These are phyloP conservation scores for Neodontobutis hainanensis DNA, from an alignment of 2,113 vertebrate species.

Conservation along the genomic window DNA sequence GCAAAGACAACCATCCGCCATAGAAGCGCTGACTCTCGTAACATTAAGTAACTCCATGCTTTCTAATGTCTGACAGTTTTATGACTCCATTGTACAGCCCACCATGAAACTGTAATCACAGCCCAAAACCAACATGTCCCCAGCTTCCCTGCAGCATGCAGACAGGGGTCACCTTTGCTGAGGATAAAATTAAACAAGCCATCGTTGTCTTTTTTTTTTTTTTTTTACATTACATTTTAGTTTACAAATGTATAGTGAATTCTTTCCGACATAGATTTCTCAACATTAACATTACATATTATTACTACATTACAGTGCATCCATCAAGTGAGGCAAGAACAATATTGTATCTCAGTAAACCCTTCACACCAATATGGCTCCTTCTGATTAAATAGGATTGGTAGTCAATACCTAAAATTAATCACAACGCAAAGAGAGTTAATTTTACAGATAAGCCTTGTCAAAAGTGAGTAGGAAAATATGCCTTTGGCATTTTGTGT, in stretches of 20 bases:
- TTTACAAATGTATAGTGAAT: too few species aligned
- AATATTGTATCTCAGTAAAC: constrained; percentile 18
- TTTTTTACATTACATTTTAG: too few species aligned
- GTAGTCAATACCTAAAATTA: constrained; percentile 27
- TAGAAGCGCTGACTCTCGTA: constrained; percentile 35
- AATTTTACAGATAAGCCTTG: constrained; percentile 34
- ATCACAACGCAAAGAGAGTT: constrained; percentile 17
- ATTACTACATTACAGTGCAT: neutral
- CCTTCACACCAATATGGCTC: constrained; percentile 26
- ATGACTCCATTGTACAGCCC: constrained; percentile 49
- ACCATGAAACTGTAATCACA: constrained; percentile 47
- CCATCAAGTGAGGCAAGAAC: constrained; percentile 15
- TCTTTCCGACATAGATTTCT: too few species aligned
- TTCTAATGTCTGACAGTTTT: constrained; percentile 66
- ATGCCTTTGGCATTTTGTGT: constrained; percentile 20
- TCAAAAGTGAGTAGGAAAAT: constrained; percentile 6
- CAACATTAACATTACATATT: too few species aligned
- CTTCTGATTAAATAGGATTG: constrained; percentile 47
- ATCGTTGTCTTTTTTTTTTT: neutral
- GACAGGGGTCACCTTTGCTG: constrained; percentile 32
- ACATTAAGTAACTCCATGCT: constrained; percentile 62
- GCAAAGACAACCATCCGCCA: constrained; percentile 38
- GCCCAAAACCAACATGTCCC: constrained; percentile 19
- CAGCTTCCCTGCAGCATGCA: neutral
- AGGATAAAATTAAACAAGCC: constrained; percentile 1